These are phyloP conservation scores for Eupithecia abbreviata DNA, from an alignment of 2,888 invertebrate genomes.

Conservation along the genomic window DNA sequence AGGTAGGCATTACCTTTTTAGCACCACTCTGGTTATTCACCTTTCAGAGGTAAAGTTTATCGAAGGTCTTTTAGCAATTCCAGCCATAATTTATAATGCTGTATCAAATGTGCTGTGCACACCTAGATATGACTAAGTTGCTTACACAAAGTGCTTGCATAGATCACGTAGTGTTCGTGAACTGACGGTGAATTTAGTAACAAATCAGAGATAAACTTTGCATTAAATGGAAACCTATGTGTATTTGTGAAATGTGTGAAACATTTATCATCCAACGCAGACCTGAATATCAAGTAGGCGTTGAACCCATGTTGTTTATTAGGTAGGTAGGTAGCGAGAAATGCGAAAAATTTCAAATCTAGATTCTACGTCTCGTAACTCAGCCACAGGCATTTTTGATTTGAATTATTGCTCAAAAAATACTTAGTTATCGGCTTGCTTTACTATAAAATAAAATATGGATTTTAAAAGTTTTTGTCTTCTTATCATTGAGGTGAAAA, in stretches of 20 bases:
- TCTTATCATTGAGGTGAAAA: background rate
- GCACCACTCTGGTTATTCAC: background rate
- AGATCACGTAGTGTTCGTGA: background rate
- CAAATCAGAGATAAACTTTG: conserved; percentile 2
- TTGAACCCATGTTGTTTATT: conserved; percentile 15
- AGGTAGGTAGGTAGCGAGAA: conserved; percentile 13
- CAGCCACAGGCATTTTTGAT: conserved; percentile 9
- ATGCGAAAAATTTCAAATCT: conserved; percentile 19
- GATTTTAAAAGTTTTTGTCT: background rate
- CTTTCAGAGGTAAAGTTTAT: conserved; percentile 4
- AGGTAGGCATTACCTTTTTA: background rate
- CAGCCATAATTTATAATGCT: conserved; percentile 4
- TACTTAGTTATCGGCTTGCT: background rate
- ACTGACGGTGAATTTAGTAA: background rate
- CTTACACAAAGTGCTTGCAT: background rate
- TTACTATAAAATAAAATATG: background rate
- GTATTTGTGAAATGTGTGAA: conserved; percentile 19
- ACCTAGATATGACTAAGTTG: background rate
- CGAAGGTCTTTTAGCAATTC: conserved; percentile 1
- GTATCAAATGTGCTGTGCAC: conserved; percentile 1
- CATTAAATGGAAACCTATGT: conserved; percentile 3
- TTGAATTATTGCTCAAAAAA: background rate
- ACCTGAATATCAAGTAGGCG: conserved; percentile 26
- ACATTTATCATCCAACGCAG: conserved; percentile 18
- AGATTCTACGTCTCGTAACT: conserved; percentile 21